These are phyloP conservation scores for Odontomyia ornata DNA, from an alignment of 2,888 invertebrate species.

Conservation along the genomic window DNA sequence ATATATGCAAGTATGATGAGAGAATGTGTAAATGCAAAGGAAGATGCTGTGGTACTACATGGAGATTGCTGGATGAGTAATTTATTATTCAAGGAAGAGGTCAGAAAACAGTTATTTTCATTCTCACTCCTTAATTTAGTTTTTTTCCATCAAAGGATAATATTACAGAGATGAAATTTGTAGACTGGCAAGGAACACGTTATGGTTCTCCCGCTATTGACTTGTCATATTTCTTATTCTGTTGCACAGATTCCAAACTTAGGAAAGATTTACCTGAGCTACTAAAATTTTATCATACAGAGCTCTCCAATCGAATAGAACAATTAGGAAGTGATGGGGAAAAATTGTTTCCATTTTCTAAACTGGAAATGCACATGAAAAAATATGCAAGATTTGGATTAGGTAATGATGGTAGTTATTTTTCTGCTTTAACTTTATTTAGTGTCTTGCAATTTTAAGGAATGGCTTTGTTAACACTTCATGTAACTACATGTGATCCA, in stretches of 20 bases:
- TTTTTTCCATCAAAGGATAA: background rate
- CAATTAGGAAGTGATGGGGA: conserved; percentile 38
- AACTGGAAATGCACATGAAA: conserved; percentile 45
- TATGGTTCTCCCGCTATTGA: conserved; percentile 48
- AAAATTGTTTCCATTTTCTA: conserved; percentile 24
- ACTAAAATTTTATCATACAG: conserved; percentile 40
- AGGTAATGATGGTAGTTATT: conserved; percentile 6
- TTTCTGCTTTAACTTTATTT: background rate
- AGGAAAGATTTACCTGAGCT: conserved; percentile 38
- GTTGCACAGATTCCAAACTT: conserved; percentile 46
- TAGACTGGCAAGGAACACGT: conserved; percentile 50
- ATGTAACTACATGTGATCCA: conserved; percentile 45
- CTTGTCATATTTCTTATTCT: conserved; percentile 48
- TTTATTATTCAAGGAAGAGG: conserved; percentile 45
- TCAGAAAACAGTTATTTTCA: background rate
- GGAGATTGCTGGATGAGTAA: conserved; percentile 50
- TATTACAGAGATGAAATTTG: conserved; percentile 31
- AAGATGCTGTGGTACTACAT: conserved; percentile 47
- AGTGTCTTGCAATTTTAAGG: conserved; percentile 18
- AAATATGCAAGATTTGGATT: conserved; percentile 47
- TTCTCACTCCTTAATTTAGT: background rate
- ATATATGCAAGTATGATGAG: conserved; percentile 37
- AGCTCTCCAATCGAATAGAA: conserved; percentile 33
- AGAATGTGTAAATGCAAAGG: conserved; percentile 42
- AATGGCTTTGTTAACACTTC: conserved; percentile 46